Evolutionary conservation across 2,888 invertebrate species (phyloP).

Genomic region (Neoscelio sp.): DNA sequence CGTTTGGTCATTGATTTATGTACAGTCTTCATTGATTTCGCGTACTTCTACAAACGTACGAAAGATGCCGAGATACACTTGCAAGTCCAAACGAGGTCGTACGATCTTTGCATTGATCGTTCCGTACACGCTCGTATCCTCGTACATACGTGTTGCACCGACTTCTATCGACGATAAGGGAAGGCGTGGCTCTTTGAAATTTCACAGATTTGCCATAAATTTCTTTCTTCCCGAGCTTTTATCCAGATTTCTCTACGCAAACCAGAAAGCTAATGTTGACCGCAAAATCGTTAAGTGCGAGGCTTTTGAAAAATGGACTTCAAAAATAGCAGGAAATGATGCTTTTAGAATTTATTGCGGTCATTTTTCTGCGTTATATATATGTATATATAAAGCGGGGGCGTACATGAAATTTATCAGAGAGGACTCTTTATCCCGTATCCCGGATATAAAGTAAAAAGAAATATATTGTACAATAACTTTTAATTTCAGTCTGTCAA

Average conservation of each 20-base stretch:
- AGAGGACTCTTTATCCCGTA: too few species aligned
- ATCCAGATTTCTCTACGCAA: conserved; percentile 6
- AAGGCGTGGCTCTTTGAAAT: conserved; percentile 50
- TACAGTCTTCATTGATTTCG: conserved; percentile 28
- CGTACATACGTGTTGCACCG: conserved; percentile 22
- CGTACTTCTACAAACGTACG: conserved; percentile 23
- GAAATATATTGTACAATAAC: too few species aligned
- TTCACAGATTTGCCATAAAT: conserved; percentile 36
- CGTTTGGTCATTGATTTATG: too few species aligned
- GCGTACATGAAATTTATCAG: too few species aligned
- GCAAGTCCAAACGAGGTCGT: conserved; percentile 56
- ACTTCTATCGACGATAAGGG: conserved; percentile 33
- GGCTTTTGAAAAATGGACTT: too few species aligned
- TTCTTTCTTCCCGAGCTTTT: neutral
- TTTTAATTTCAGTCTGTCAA: too few species aligned
- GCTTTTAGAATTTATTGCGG: too few species aligned
- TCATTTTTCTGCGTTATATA: too few species aligned
- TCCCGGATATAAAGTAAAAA: too few species aligned
- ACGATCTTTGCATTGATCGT: conserved; percentile 65
- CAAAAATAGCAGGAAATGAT: too few species aligned
- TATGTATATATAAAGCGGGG: too few species aligned
- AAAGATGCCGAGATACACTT: conserved; percentile 55
- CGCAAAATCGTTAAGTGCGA: too few species aligned
- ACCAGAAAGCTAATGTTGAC: neutral
- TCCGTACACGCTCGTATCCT: conserved; percentile 32